A percentile compares a stretch with the other conserved stretches of the same genome.
These are phyloP conservation scores for Sibirionetta formosa DNA, from an alignment of 2,797 vertebrate genomes.

Conservation along the genomic window DNA sequence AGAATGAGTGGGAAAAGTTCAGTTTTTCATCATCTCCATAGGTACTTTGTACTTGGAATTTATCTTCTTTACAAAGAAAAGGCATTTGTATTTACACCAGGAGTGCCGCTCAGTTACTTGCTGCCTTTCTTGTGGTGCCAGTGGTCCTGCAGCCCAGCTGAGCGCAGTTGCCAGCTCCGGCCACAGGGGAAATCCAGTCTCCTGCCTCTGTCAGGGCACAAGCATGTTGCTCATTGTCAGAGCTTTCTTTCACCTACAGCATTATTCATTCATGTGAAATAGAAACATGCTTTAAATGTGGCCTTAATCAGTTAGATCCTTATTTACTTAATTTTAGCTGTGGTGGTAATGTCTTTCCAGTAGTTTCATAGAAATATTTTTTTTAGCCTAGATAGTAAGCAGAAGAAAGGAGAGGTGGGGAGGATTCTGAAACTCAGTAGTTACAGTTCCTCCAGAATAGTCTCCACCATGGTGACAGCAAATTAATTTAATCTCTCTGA, in stretches of 20 bases:
- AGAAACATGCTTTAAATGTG: background rate
- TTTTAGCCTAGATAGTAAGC: background rate
- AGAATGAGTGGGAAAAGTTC: background rate
- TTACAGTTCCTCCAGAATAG: background rate
- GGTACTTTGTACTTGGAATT: background rate
- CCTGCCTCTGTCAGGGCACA: background rate
- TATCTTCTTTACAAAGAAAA: background rate
- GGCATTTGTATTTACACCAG: background rate
- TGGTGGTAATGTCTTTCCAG: background rate
- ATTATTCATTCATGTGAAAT: background rate
- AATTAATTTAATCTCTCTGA: background rate
- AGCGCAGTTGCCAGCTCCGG: background rate
- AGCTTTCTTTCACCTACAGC: background rate
- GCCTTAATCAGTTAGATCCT: background rate
- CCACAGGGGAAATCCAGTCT: background rate
- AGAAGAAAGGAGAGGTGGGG: background rate
- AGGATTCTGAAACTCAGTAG: background rate
- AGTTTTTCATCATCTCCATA: background rate
- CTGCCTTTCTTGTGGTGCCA: background rate
- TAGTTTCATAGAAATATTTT: background rate
- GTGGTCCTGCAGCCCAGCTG: background rate
- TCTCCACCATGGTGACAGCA: rapidly evolving
- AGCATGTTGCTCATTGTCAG: background rate
- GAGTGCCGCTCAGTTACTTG: background rate
- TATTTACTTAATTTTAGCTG: background rate